Base-by-base conservation (phyloP, 2,113 vertebrate species). In the Seriola aureovittata region DNA sequence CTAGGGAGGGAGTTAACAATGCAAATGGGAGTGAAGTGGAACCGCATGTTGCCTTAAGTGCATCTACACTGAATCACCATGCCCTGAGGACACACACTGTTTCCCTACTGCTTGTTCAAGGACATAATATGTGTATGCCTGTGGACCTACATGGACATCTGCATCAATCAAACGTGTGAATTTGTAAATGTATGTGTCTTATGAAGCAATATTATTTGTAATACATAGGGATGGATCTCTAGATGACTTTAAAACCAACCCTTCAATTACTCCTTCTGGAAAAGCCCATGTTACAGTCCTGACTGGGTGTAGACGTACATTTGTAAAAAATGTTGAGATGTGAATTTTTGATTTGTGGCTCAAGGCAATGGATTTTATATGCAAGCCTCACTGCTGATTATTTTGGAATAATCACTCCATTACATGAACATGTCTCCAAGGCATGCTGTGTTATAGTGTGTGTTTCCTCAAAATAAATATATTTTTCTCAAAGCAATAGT, bases 361-460 rank as follows among this genome's bases (percentile, higher is more conserved):
- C 4, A 21, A 82, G 93, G 95, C 93, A 63, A 80, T 86, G 76
- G 76, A 87, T 93, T 94, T 92, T 68, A 66, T 92, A 92, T 93
- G 91, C 89, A 92, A 92, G 91, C 86, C 73, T 79, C 55, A 76
- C 88, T 84, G 76, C 85, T 94, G 93, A 94, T 95, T 93, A 94
- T 95, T 95, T 92, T 91, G 88, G 93, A 94, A 94, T 95, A 95
- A 96, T 95, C 91, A 94, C 92, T 91, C 89, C 82, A 95, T 96
- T 95, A 96, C 93, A 93, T 86, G 84, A 90, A 85, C 88, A 88
- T 93, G 86, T 94, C 95, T 94, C 90, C 69, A 19, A 91, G 93
- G 91, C 88, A 88, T 76, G 81, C 81, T 70, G 71, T 88, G 80
- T 84, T 84, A 79, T 79, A 69, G 68, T 71, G 52, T 83, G 58